Evolutionary conservation across 2,888 invertebrate species (phyloP), one percentile per base, ranked within the genome.

Genomic region (Julus scandinavius): DNA sequence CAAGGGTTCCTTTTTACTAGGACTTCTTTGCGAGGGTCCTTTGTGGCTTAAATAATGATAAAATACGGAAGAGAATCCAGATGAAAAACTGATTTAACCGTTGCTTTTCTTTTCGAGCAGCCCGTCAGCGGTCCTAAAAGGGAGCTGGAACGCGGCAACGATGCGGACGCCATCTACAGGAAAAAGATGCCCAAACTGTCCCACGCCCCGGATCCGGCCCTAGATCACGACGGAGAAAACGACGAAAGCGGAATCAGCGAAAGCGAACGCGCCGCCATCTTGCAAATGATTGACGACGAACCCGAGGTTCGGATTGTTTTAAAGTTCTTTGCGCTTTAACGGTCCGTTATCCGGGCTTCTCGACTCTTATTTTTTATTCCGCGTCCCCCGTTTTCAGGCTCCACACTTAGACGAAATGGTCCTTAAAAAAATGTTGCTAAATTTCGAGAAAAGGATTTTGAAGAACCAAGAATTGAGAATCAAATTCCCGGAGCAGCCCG

Each of bases 381-480:
- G 4, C 41, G 6, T 5, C 2, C 41, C 41, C n/a, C 38, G 3
- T 54, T 54, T 54, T 54, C 54, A 83, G 83, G 20, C 95, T n/a
- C 97, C 97, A 92, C 94, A 95, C 0, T 93, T 99, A 85, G 98
- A 99, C 93, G 98, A 98, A 90, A 94, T 95, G 45, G 95, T 95
- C 15, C 94, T 99, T 11, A 98, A 98, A 91, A 96, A 96, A 91
- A 94, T 99, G 91, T 95, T 99, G 40, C 93, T 98, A 17, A 95
- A 97, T 89, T 98, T 99, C 93, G 99, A 99, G 92, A 99, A 99
- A 92, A 95, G 97, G 91, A 96, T 97, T 87, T 93, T 98, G 11
- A 96, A 95, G 91, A 99, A 99, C 92, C 96, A 99, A 92, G 99
- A 99, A 93, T 97, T 99, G 96, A 94, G 99, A 90, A 99, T 99